Evolutionary conservation across 1,140 invertebrate species (phyloP).

Genomic region (Radopholus similis): DNA sequence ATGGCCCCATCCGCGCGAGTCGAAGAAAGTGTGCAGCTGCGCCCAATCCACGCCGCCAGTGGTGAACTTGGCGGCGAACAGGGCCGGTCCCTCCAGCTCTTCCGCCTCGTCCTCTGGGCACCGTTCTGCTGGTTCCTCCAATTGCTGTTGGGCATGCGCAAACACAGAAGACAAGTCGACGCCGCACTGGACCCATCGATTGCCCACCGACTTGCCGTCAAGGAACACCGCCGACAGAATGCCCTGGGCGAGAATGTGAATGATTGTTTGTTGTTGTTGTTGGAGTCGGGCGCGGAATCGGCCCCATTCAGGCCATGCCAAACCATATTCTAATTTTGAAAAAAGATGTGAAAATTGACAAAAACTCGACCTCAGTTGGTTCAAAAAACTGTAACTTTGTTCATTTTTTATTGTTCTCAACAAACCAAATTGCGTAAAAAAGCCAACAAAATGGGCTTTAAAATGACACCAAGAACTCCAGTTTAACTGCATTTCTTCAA

Average conservation of each 20-base stretch:
- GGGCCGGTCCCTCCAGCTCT: neutral
- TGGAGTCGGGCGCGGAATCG: too few relatives aligned
- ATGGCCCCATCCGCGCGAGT: constrained; percentile 23
- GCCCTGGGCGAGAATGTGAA: neutral
- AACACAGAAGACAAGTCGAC: constrained; percentile 18
- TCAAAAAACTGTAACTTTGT: too few relatives aligned
- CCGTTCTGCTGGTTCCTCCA: neutral
- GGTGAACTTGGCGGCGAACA: constrained; percentile 19
- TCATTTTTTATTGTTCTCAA: too few relatives aligned
- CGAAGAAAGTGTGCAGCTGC: constrained; percentile 25
- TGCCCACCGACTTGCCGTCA: constrained; percentile 15
- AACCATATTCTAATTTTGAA: too few relatives aligned
- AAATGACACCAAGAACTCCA: too few relatives aligned
- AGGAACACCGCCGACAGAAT: constrained; percentile 14
- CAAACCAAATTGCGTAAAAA: too few relatives aligned
- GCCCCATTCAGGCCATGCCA: too few relatives aligned
- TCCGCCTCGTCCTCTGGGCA: neutral
- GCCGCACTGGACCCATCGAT: constrained; percentile 28
- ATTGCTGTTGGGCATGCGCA: neutral
- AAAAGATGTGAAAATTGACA: too few relatives aligned
- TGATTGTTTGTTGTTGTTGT: too few relatives aligned
- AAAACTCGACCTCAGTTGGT: too few relatives aligned
- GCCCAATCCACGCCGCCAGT: constrained; percentile 15
- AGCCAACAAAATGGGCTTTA: too few relatives aligned
- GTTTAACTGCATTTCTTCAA: too few relatives aligned